Conservation (phyloP, 2,113 vertebrate species). For the human region GRCh38 chr14:71284001-71284500, state of each 20-base stretch:
- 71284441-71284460: background rate
- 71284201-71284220: background rate
- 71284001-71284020: background rate
- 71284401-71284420: background rate
- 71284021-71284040: background rate
- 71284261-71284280: background rate
- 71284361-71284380: background rate
- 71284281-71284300: background rate
- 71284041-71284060: background rate
- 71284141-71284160: background rate
- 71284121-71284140: background rate
- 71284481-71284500: background rate
- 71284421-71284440: background rate
- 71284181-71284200: background rate
- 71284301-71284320: background rate
- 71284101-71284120: background rate
- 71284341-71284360: background rate
- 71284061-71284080: background rate
- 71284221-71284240: background rate
- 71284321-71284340: background rate
- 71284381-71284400: background rate
- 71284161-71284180: background rate
- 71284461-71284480: background rate
- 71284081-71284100: background rate
- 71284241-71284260: background rate